Evolutionary conservation across 2,888 invertebrate species (phyloP), one percentile per base, ranked within the genome.

Genomic region (Hypsopygia costalis): DNA sequence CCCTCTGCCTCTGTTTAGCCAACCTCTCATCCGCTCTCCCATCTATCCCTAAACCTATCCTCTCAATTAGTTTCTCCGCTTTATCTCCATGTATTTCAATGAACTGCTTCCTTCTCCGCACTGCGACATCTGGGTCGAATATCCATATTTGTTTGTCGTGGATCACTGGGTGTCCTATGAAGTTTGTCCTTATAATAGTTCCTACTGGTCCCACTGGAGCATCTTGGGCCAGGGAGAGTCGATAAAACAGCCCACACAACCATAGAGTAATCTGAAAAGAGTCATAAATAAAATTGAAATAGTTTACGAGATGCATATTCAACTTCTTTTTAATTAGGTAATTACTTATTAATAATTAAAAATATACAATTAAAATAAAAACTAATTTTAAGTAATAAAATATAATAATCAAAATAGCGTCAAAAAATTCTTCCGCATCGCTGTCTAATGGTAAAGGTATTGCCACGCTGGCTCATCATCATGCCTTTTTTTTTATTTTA

Each of bases 81-180:
- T 90, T 89, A 44, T 83, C 81, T 0, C 94, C 94, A 58, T 94
- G 91, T 1, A 91, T 56, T 45, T 86, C 89, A 46, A 91, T 90
- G 59, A 92, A 94, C 45, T 90, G 89, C 36, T 76, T 88, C 32
- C 92, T 82, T 40, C 93, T 85, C 47, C 91, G 85, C 44, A 86
- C 61, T 0, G 92, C 90, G 0, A 91, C 82, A 9, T 93, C 91
- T 0, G 94, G 93, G 66, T 94, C 92, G 49, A 94, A 92, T 16
- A 90, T 69, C 91, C 92, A 93, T 1, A 75, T 65, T 9, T 88
- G 87, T 40, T 81, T 69, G 52, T 91, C 81, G 49, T 93, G 93
- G 16, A 92, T 69, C 0, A 90, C 76, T 0, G 93, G 93, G 43
- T 88, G 67, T 0, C 94, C 94, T 11, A 92, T 81, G 0, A 93